Conservation (phyloP, 92 coral and sea anemone genomes). For the Montipora capitata region DNA sequence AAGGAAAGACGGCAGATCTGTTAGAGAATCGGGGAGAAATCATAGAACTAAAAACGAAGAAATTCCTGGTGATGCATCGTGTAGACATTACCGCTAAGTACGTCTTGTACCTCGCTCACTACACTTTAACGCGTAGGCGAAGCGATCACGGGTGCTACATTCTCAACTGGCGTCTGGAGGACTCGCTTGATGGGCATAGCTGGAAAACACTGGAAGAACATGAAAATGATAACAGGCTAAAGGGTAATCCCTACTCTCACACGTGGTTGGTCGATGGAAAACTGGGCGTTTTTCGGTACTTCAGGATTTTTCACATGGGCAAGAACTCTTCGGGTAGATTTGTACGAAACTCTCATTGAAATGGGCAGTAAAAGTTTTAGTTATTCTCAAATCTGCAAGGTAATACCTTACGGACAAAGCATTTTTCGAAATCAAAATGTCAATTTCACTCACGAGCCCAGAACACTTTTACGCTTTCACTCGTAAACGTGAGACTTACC, state of each 20-base stretch:
- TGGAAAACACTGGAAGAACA: slow-evolving; percentile 81
- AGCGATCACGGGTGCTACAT: slow-evolving; percentile 86
- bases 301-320: slow-evolving; percentile 87
- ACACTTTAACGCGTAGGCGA: slow-evolving; percentile 86
- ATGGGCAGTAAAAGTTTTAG: not conserved
- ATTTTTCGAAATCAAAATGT: no score
- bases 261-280: slow-evolving; percentile 88
- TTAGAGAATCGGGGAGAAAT: slow-evolving; percentile 78
- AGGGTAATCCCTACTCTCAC: slow-evolving; percentile 76
- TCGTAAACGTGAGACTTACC: no score
- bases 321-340: slow-evolving; percentile 91
- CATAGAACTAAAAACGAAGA: slow-evolving; percentile 85
- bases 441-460: no score
- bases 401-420: no score
- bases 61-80: slow-evolving; percentile 91
- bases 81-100: slow-evolving; percentile 82
- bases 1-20: slow-evolving; percentile 78
- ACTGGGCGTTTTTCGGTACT: slow-evolving; percentile 79
- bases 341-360: slow-evolving; percentile 79
- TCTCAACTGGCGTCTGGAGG: slow-evolving; percentile 89
- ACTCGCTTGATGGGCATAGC: slow-evolving; percentile 79
- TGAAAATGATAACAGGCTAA: slow-evolving; percentile 88
- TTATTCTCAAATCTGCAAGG: no score
- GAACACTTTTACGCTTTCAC: no score
- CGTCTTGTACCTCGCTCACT: slow-evolving; percentile 77